phyloP scores from a whole-genome alignment of 2,888 invertebrate species.

The Octonoba sinensis region DNA sequence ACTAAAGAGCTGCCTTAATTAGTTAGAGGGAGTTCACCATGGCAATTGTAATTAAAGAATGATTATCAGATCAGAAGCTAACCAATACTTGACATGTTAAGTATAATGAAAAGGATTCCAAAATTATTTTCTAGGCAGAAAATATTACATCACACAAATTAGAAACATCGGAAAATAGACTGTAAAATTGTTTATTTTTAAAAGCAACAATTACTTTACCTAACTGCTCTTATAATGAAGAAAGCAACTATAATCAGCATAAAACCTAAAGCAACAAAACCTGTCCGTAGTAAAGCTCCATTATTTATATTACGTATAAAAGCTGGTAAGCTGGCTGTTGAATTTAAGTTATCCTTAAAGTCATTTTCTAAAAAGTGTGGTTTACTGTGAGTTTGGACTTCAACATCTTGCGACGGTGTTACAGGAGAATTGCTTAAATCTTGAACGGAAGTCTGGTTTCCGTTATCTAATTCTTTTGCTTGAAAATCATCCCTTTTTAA shows the following conservation, averaged over 20 bases:
- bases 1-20: too few relatives aligned
- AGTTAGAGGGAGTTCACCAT: too few relatives aligned
- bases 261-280: conserved; percentile 40
- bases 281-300: conserved; percentile 53
- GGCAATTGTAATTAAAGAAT: too few relatives aligned
- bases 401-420: conserved; percentile 9
- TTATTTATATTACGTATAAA: conserved; percentile 48
- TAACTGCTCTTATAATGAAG: conserved; percentile 40
- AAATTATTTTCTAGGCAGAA: too few relatives aligned
- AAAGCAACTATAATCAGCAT: conserved; percentile 47
- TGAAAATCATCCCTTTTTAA: conserved; percentile 15
- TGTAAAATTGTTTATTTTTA: neutral
- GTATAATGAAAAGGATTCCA: too few relatives aligned
- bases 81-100: too few relatives aligned
- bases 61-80: too few relatives aligned
- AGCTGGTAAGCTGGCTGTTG: conserved; percentile 31
- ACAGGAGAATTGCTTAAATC: neutral
- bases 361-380: conserved; percentile 4
- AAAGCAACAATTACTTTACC: conserved; percentile 20
- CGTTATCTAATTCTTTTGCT: neutral
- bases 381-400: neutral
- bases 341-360: conserved; percentile 3
- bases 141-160: neutral
- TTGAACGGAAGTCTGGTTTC: conserved; percentile 4
- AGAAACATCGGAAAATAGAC: neutral